These are phyloP conservation scores for Lasioglossum morio DNA, from an alignment of 2,888 invertebrate genomes.

Conservation along the genomic window DNA sequence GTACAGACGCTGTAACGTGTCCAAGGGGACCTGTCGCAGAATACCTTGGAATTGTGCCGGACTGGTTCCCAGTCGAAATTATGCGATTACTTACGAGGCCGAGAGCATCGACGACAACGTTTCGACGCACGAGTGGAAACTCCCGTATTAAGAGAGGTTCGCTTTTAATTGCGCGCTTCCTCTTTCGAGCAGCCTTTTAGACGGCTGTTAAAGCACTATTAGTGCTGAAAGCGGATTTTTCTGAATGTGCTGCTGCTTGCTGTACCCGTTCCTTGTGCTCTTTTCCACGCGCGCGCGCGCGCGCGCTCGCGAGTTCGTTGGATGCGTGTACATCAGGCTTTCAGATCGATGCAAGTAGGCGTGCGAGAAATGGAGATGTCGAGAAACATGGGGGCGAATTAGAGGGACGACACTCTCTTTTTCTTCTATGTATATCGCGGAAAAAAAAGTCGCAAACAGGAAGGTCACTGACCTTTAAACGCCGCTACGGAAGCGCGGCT, in stretches of 20 bases:
- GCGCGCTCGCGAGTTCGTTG: constrained; percentile 20
- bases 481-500: neutral
- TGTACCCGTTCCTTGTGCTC: neutral
- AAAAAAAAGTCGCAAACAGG: constrained; percentile 42
- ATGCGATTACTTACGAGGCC: neutral
- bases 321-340: constrained; percentile 45
- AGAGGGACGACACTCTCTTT: constrained; percentile 61
- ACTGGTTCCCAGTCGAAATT: neutral
- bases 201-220: constrained; percentile 58
- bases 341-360: constrained; percentile 60
- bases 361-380: constrained; percentile 54
- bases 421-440: constrained; percentile 51
- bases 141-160: constrained; percentile 64
- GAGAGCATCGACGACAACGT: neutral
- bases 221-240: constrained; percentile 63
- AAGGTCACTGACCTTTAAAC: constrained; percentile 39
- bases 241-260: constrained; percentile 52
- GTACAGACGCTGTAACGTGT: neutral
- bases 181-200: constrained; percentile 62
- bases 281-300: constrained; percentile 4
- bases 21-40: neutral
- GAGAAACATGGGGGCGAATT: constrained; percentile 42
- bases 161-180: constrained; percentile 65
- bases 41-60: neutral
- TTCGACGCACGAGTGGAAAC: constrained; percentile 15